Percentiles rank a stretch among this genome's conserved stretches.
Evolutionary conservation across 2,113 vertebrate genomes (phyloP).

Genomic region (Ptilonorhynchus violaceus): DNA sequence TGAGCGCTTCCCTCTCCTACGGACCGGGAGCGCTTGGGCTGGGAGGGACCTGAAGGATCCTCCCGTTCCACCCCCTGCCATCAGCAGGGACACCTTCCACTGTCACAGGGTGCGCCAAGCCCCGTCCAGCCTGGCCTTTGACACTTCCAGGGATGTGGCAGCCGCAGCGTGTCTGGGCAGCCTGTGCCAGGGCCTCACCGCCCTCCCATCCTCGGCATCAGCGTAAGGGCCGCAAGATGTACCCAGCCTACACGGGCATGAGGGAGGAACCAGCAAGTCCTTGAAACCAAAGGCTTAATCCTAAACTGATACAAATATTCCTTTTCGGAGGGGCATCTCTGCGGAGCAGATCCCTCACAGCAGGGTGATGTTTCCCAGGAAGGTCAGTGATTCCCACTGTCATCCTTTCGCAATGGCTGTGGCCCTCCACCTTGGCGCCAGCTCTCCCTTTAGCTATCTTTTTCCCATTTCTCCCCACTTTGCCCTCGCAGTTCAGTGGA

Average conservation of each 20-base stretch:
- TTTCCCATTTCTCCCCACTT: neutral
- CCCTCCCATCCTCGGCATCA: neutral
- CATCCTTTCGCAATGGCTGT: neutral
- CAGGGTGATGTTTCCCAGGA: neutral
- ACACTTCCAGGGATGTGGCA: accelerated
- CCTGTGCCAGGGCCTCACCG: accelerated
- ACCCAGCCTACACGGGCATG: neutral
- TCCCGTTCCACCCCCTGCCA: neutral
- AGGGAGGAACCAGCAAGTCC: neutral
- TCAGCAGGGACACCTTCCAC: accelerated
- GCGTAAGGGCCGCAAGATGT: neutral
- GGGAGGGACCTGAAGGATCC: neutral
- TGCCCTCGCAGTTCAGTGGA: neutral
- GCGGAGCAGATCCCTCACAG: accelerated
- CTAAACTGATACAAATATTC: accelerated
- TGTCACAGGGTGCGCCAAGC: accelerated
- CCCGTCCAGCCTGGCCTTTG: neutral
- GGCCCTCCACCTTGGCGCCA: neutral
- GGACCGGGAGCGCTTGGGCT: neutral
- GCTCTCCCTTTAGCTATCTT: neutral
- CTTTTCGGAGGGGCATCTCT: neutral
- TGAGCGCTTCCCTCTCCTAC: neutral
- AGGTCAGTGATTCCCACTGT: neutral
- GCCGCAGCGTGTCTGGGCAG: neutral
- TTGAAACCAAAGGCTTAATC: neutral